Percentiles rank a stretch among this genome's conserved stretches.
These are phyloP conservation scores for Drosophila anomelani DNA, from an alignment of 2,888 invertebrate species.

Conservation along the genomic window DNA sequence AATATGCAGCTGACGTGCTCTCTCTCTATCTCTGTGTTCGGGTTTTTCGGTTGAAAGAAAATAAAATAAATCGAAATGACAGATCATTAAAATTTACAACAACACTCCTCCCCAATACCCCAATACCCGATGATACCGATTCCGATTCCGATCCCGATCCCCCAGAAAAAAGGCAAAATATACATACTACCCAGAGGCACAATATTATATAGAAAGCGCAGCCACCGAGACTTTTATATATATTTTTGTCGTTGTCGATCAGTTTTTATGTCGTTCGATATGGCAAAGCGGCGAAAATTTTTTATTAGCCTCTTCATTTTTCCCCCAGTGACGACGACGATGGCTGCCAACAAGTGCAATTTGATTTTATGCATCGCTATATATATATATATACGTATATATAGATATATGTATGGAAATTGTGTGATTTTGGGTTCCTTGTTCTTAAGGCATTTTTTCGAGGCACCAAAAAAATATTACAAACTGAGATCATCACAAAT, in stretches of 20 bases:
- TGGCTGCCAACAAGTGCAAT: constrained; percentile 78
- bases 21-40: constrained; percentile 22
- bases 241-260: constrained; percentile 81
- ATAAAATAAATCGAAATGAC: constrained; percentile 85
- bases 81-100: constrained; percentile 84
- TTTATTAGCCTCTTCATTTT: constrained; percentile 69
- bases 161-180: constrained; percentile 1
- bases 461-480: neutral
- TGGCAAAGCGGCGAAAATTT: constrained; percentile 69
- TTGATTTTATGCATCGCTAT: constrained; percentile 57
- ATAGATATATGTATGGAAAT: constrained; percentile 24
- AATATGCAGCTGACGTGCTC: constrained; percentile 80
- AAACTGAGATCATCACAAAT: constrained; percentile 17
- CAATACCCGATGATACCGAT: constrained; percentile 27
- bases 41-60: constrained; percentile 70
- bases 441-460: constrained; percentile 7
- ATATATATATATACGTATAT: constrained; percentile 22
- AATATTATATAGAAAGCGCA: constrained; percentile 48
- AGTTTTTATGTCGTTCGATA: constrained; percentile 81
- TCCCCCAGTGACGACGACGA: constrained; percentile 48
- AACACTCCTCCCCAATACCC: constrained; percentile 52
- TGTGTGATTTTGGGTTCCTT: constrained; percentile 19
- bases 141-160: constrained; percentile 12
- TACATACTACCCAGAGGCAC: constrained; percentile 40
- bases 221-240: constrained; percentile 58